These are phyloP conservation scores for Scaptomyza montana DNA, from an alignment of 1,140 invertebrate genomes.

Conservation along the genomic window DNA sequence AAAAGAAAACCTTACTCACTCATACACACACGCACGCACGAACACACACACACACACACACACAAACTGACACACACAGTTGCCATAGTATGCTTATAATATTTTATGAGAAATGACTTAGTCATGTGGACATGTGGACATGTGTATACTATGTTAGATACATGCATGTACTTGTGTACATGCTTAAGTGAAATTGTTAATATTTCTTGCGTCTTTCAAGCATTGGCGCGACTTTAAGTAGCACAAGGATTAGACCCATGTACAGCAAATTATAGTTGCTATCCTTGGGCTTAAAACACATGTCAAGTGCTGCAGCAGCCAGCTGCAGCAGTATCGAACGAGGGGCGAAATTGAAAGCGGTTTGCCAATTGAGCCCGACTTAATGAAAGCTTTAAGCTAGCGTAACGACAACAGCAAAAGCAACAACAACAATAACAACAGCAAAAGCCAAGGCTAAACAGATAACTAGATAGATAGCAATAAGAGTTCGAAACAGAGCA, in stretches of 20 bases:
- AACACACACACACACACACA: conserved; percentile 7
- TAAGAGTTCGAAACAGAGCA: background rate
- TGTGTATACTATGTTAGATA: background rate
- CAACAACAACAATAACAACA: background rate
- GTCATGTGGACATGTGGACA: background rate
- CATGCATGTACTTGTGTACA: conserved; percentile 3
- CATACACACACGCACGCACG: background rate
- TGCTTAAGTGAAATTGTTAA: conserved; percentile 56
- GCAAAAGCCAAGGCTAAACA: background rate
- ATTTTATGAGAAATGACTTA: conserved; percentile 24
- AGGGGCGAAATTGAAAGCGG: conserved; percentile 7
- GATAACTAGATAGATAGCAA: background rate
- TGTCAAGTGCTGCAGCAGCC: conserved; percentile 13
- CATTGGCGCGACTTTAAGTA: conserved; percentile 70
- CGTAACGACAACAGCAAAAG: background rate
- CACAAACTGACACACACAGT: conserved; percentile 7
- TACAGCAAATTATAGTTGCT: conserved; percentile 61
- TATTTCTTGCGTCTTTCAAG: conserved; percentile 43
- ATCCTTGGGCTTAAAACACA: conserved; percentile 54
- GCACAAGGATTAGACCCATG: conserved; percentile 71
- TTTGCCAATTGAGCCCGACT: conserved; percentile 2
- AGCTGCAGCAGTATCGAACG: background rate
- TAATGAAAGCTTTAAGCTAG: background rate
- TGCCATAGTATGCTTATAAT: conserved; percentile 12
- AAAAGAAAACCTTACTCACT: conserved; percentile 45